Evolutionary conservation across 2,113 vertebrate genomes (phyloP).

Genomic region (Lota lota): DNA sequence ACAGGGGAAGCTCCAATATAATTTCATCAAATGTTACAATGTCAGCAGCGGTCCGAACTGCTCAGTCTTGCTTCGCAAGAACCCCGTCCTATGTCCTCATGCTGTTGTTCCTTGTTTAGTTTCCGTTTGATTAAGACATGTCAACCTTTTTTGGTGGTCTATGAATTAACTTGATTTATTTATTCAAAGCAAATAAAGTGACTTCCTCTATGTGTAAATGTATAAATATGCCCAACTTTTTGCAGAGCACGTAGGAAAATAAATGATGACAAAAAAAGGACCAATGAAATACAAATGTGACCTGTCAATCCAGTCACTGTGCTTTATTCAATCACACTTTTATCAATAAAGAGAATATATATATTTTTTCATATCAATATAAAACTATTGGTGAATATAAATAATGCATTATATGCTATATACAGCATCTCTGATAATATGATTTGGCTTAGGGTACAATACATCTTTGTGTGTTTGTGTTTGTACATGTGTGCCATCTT

Average conservation of each 20-base stretch:
- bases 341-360: slow-evolving; percentile 69
- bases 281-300: slow-evolving; percentile 48
- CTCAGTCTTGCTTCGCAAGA: no score
- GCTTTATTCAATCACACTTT: slow-evolving; percentile 70
- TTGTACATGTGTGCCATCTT: slow-evolving; percentile 5
- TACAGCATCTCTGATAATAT: slow-evolving; percentile 68
- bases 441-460: slow-evolving; percentile 67
- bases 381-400: slow-evolving; percentile 75
- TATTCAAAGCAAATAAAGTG: no score
- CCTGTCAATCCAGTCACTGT: slow-evolving; percentile 50
- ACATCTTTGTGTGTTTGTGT: slow-evolving; percentile 30
- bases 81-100: no score
- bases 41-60: no score
- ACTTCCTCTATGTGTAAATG: no score
- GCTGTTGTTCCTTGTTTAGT: no score
- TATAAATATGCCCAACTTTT: background rate
- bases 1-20: no score
- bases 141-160: no score
- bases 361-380: slow-evolving; percentile 68
- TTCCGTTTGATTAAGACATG: no score
- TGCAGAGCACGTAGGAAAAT: background rate
- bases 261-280: slow-evolving; percentile 20
- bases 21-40: no score
- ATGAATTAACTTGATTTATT: no score
- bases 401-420: slow-evolving; percentile 70